A percentile compares a stretch with the other conserved stretches of the same genome.
Evolutionary conservation across 2,113 vertebrate species (phyloP).

Genomic region (Stigmatopora argus): DNA sequence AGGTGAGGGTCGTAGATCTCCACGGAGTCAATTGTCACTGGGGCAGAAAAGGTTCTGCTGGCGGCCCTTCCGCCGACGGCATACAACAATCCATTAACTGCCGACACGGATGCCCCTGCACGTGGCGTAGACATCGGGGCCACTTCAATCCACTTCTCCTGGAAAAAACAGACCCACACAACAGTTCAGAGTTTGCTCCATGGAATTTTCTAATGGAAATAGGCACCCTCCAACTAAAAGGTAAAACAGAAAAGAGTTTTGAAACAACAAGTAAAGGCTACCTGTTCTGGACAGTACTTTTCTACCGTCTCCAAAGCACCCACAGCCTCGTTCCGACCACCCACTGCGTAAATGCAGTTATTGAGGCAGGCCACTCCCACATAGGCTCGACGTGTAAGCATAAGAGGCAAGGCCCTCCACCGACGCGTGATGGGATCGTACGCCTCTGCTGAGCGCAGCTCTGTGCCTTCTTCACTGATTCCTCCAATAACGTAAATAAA

Average conservation of each 20-base stretch:
- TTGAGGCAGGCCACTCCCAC: conserved; percentile 88
- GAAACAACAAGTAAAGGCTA: conserved; percentile 34
- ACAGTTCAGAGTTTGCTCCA: no score
- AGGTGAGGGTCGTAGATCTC: conserved; percentile 94
- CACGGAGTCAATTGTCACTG: conserved; percentile 90
- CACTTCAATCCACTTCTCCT: conserved; percentile 95
- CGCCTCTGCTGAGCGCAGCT: conserved; percentile 85
- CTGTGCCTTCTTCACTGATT: conserved; percentile 85
- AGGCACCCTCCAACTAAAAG: no score
- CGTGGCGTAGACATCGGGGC: conserved; percentile 85
- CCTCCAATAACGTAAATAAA: conserved; percentile 93
- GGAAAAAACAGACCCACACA: not conserved
- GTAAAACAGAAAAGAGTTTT: no score
- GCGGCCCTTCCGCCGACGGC: conserved; percentile 84
- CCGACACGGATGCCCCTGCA: conserved; percentile 85
- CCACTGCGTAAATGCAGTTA: conserved; percentile 89
- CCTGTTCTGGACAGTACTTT: conserved; percentile 94
- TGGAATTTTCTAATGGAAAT: not conserved
- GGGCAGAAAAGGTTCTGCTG: conserved; percentile 87
- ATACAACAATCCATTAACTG: conserved; percentile 89
- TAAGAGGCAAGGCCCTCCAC: conserved; percentile 85
- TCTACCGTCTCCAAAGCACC: conserved; percentile 89
- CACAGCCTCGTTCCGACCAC: conserved; percentile 90
- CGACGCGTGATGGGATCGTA: conserved; percentile 88
- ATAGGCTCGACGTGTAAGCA: conserved; percentile 86